phyloP scores from a whole-genome alignment of 2,888 invertebrate species.

The Harmothoe impar region DNA sequence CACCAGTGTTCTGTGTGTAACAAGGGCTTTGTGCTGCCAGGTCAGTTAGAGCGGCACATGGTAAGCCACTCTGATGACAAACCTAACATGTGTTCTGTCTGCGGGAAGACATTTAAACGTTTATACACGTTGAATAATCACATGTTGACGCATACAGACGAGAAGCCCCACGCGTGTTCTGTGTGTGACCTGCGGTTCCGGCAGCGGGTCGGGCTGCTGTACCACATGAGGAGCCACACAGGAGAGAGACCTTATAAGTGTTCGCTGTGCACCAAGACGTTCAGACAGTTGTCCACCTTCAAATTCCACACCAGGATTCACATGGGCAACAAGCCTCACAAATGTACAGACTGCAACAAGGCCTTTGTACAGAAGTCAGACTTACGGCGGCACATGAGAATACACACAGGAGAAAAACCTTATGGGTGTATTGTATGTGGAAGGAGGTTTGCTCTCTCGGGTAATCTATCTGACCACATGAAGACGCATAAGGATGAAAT shows the following conservation, averaged over 20 bases:
- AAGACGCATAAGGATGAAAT: neutral
- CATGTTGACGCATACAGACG: too few relatives aligned
- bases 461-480: neutral
- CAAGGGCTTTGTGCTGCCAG: too few relatives aligned
- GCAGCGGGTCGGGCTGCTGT: too few relatives aligned
- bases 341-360: neutral
- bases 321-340: neutral
- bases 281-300: neutral
- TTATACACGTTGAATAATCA: neutral
- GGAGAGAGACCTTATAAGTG: neutral
- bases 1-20: too few relatives aligned
- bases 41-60: too few relatives aligned
- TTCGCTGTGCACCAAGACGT: neutral
- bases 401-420: neutral
- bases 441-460: neutral
- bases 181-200: too few relatives aligned
- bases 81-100: conserved; percentile 8
- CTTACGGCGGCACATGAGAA: neutral
- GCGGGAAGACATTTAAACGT: neutral
- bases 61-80: neutral
- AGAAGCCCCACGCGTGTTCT: too few relatives aligned
- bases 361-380: neutral
- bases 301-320: neutral
- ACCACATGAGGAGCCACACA: neutral
- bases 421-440: neutral